Evolutionary conservation across 2,888 invertebrate species (phyloP).

Genomic region (Drosophila barbarae): DNA sequence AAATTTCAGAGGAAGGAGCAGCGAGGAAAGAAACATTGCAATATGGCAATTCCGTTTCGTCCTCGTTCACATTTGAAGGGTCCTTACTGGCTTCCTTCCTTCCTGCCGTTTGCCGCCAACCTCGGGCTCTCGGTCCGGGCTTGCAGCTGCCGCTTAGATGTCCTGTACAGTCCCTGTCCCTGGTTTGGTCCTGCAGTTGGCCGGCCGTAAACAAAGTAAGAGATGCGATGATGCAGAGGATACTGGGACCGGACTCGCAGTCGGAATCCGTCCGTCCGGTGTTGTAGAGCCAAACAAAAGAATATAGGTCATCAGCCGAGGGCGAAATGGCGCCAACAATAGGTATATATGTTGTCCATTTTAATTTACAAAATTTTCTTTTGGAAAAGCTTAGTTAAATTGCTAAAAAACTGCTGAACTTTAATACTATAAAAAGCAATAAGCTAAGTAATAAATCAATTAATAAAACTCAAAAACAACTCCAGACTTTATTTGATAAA

Average conservation of each 20-base stretch:
- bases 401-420: neutral
- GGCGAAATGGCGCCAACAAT: constrained; percentile 25
- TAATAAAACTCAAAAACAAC: neutral
- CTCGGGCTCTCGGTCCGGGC: neutral
- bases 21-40: constrained; percentile 49
- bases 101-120: constrained; percentile 20
- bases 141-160: constrained; percentile 16
- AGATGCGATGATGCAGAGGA: constrained; percentile 36
- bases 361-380: constrained; percentile 5
- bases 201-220: constrained; percentile 56
- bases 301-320: constrained; percentile 66
- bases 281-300: constrained; percentile 25
- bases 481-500: neutral
- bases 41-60: constrained; percentile 60
- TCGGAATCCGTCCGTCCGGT: constrained; percentile 32
- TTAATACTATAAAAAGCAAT: neutral
- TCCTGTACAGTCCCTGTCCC: constrained; percentile 10
- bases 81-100: constrained; percentile 57
- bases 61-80: constrained; percentile 53
- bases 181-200: constrained; percentile 50
- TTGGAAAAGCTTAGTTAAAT: neutral
- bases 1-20: constrained; percentile 2
- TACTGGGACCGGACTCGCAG: constrained; percentile 37
- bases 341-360: constrained; percentile 20
- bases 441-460: neutral